A percentile compares a stretch with the other conserved stretches of the same genome.
Conservation (phyloP, 1,140 invertebrate species). For the Lerema accius region DNA sequence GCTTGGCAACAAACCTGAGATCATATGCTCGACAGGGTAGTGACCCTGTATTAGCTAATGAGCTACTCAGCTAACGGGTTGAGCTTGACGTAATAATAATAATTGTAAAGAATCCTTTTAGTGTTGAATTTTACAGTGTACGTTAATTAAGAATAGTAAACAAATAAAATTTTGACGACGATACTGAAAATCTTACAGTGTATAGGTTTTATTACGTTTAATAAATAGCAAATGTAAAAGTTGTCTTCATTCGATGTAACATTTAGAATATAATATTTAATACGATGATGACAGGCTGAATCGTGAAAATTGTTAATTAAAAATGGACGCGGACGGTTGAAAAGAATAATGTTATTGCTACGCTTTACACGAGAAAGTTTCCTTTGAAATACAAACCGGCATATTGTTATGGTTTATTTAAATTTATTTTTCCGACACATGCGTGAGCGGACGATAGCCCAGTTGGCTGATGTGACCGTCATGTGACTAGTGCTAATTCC, state of each 20-base stretch:
- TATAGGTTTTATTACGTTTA: no score
- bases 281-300: slow-evolving; percentile 4
- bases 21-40: no score
- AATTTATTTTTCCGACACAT: slow-evolving; percentile 62
- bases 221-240: neutral
- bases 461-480: slow-evolving; percentile 57
- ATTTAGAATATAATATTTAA: no score
- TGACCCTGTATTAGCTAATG: no score
- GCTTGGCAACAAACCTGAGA: no score
- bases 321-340: slow-evolving; percentile 45
- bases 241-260: slow-evolving; percentile 15
- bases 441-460: slow-evolving; percentile 64
- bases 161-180: no score
- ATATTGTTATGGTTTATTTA: slow-evolving; percentile 74
- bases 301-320: slow-evolving; percentile 19
- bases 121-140: no score
- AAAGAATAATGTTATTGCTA: slow-evolving; percentile 55
- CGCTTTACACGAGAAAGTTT: slow-evolving; percentile 43
- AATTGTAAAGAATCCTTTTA: no score
- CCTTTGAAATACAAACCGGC: slow-evolving; percentile 56
- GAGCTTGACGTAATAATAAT: no score
- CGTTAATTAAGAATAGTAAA: no score
- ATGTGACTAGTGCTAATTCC: slow-evolving; percentile 63
- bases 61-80: no score
- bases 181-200: no score